These are phyloP conservation scores for Drosophila micromelanica DNA, from an alignment of 1,140 invertebrate species.

Conservation along the genomic window DNA sequence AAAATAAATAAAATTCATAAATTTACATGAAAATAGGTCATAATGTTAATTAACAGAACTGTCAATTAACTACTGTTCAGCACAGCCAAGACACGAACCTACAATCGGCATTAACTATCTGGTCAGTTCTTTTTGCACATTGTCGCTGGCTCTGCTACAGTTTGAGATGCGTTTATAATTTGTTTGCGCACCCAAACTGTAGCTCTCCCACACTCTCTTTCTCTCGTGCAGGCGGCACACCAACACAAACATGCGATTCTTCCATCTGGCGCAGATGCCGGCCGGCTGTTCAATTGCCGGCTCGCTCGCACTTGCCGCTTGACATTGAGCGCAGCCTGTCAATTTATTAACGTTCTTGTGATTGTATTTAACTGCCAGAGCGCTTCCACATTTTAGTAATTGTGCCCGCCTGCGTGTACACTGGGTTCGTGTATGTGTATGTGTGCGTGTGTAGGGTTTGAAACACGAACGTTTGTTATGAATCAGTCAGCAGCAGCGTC, in stretches of 20 bases:
- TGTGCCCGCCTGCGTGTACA: not conserved
- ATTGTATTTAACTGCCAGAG: slow-evolving; percentile 24
- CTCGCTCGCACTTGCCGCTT: slow-evolving; percentile 61
- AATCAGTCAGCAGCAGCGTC: slow-evolving; percentile 54
- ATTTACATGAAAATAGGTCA: not conserved
- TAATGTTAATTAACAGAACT: slow-evolving; percentile 29
- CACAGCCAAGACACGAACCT: slow-evolving; percentile 49
- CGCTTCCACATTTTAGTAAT: slow-evolving; percentile 21
- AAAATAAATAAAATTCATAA: too few relatives aligned
- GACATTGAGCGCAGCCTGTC: slow-evolving; percentile 62
- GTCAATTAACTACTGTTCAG: not conserved
- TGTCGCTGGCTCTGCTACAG: slow-evolving; percentile 13
- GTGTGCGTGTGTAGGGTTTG: slow-evolving; percentile 44
- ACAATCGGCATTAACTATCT: not conserved
- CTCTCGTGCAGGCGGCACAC: slow-evolving; percentile 8
- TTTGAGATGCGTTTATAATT: slow-evolving; percentile 29
- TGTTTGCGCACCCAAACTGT: slow-evolving; percentile 34
- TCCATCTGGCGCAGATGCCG: slow-evolving; percentile 58
- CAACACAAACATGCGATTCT: slow-evolving; percentile 18
- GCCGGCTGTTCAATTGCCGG: slow-evolving; percentile 49
- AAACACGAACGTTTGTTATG: slow-evolving; percentile 54
- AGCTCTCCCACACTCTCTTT: slow-evolving; percentile 37
- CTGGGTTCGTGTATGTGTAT: slow-evolving; percentile 1
- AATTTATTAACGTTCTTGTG: slow-evolving; percentile 16
- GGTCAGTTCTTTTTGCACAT: not conserved